Evolutionary conservation across 2,113 vertebrate genomes (phyloP).

Genomic region (Antigone vipio): DNA sequence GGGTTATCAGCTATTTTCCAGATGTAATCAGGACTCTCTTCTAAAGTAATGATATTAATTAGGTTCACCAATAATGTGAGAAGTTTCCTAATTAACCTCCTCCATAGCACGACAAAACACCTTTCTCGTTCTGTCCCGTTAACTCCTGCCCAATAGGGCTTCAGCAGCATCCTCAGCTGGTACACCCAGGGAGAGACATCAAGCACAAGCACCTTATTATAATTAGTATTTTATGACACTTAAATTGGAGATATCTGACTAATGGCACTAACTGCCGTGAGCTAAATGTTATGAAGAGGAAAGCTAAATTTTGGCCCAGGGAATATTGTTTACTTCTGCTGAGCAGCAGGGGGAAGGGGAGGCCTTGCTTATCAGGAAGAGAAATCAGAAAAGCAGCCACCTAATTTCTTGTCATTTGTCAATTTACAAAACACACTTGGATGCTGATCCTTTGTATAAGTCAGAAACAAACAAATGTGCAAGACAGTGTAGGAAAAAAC

Average conservation of each 20-base stretch:
- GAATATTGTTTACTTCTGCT: not conserved
- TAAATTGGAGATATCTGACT: not conserved
- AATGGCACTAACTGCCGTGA: not conserved
- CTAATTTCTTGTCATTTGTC: not conserved
- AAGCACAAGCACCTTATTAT: rapidly evolving
- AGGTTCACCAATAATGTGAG: not conserved
- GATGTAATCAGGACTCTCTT: not conserved
- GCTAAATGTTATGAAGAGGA: not conserved
- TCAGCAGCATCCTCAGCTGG: not conserved
- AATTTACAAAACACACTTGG: not conserved
- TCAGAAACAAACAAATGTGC: not conserved
- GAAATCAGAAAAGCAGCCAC: not conserved
- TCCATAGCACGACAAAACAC: not conserved
- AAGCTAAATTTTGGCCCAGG: not conserved
- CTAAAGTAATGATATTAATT: conserved; percentile 16
- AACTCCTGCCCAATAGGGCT: not conserved
- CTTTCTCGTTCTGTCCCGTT: not conserved
- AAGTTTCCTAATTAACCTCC: conserved; percentile 20
- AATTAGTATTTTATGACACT: not conserved
- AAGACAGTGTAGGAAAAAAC: not conserved
- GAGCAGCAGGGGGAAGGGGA: not conserved
- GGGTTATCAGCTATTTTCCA: not conserved
- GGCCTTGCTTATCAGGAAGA: not conserved
- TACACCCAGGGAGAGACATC: not conserved
- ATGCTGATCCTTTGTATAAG: not conserved